Conservation (phyloP, 2,888 invertebrate genomes). For the Noctuana brunneofusca region DNA sequence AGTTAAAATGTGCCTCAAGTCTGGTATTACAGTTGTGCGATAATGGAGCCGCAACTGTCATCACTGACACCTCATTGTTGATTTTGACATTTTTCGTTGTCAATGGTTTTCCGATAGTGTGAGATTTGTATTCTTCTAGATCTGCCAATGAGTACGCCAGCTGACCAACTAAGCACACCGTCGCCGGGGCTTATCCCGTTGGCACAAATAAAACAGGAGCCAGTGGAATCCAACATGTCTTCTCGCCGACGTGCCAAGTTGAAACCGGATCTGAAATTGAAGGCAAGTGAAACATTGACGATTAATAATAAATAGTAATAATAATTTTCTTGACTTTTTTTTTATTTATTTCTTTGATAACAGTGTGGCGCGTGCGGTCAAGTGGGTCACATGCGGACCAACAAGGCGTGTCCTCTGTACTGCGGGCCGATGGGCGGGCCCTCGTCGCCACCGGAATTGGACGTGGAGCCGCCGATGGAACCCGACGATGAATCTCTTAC, state of each 20-base stretch:
- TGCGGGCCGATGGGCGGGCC: conserved; percentile 89
- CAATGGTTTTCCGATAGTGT: no score
- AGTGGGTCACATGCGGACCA: conserved; percentile 92
- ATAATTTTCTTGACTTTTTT: no score
- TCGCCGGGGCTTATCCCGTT: conserved; percentile 66
- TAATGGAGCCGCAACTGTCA: no score
- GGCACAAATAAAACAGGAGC: conserved; percentile 78
- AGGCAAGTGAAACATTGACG: conserved; percentile 61
- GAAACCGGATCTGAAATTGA: conserved; percentile 93
- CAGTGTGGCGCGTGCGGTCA: conserved; percentile 99
- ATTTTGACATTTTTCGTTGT: no score
- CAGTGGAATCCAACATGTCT: conserved; percentile 64
- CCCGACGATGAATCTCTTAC: conserved; percentile 93
- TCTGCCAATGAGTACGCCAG: conserved; percentile 50
- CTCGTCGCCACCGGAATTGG: conserved; percentile 55
- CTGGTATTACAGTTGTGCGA: no score
- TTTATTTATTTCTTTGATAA: not conserved
- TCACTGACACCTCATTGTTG: no score
- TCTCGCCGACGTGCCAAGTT: conserved; percentile 91
- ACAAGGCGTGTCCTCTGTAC: conserved; percentile 98
- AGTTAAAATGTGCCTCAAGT: no score
- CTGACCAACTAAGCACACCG: conserved; percentile 58
- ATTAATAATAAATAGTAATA: no score
- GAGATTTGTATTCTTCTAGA: conserved; percentile 38
- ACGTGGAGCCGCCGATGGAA: conserved; percentile 89